Percentiles rank a stretch among this genome's conserved stretches.
These are phyloP conservation scores for Pempheris klunzingeri DNA, from an alignment of 2,797 vertebrate genomes.

Conservation along the genomic window DNA sequence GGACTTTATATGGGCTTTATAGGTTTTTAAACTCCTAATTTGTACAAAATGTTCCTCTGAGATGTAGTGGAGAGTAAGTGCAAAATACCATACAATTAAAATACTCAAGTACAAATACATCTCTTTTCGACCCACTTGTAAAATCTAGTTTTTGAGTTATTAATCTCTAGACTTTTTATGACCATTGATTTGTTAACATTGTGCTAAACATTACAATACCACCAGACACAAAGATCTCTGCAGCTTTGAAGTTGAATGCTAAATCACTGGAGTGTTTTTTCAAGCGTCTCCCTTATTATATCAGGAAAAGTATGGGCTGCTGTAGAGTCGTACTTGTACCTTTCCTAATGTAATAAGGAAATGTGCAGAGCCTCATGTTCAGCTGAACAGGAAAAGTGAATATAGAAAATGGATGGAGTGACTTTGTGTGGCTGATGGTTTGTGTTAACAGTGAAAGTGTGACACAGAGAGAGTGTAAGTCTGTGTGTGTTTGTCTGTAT, in stretches of 20 bases:
- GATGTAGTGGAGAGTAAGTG: not conserved
- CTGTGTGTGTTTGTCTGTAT: slow-evolving; percentile 36
- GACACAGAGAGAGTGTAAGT: slow-evolving; percentile 1
- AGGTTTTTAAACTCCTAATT: not conserved
- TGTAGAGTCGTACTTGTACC: too few species aligned
- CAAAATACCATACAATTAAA: not conserved
- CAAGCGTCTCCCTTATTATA: not conserved
- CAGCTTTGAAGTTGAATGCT: not conserved
- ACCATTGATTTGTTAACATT: too few species aligned
- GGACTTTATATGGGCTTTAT: not conserved
- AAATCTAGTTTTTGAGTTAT: too few species aligned
- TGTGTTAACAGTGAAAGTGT: slow-evolving; percentile 7
- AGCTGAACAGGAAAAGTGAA: not conserved
- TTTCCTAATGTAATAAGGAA: not conserved
- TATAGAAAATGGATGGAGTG: slow-evolving; percentile 2
- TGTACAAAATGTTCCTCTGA: not conserved
- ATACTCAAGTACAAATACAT: not conserved
- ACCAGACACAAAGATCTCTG: too few species aligned
- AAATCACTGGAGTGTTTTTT: not conserved
- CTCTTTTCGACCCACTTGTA: too few species aligned
- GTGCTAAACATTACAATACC: too few species aligned
- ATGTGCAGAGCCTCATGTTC: not conserved
- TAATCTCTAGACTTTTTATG: too few species aligned
- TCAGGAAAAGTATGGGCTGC: not conserved
- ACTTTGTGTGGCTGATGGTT: slow-evolving; percentile 1